A percentile compares a stretch with the other conserved stretches of the same genome.
phyloP scores from a whole-genome alignment of 2,113 vertebrate genomes.

The Piliocolobus tephrosceles region DNA sequence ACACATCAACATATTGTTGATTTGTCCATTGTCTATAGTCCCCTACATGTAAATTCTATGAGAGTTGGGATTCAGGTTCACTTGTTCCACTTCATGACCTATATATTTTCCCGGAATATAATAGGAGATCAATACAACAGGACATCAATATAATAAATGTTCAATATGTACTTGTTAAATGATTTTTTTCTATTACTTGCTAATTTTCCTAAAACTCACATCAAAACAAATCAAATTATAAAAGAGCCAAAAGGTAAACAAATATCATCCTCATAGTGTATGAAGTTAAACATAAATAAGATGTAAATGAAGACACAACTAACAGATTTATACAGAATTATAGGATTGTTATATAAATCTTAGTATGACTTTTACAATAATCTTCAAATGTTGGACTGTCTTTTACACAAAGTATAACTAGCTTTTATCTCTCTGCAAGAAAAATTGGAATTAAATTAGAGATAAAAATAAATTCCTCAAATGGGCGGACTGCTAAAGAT shows the following conservation, averaged over 20 bases:
- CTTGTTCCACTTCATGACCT: background rate
- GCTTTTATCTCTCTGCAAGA: background rate
- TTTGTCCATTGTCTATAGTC: background rate
- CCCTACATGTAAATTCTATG: background rate
- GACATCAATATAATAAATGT: background rate
- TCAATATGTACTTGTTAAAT: background rate
- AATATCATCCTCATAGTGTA: background rate
- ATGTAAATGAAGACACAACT: background rate
- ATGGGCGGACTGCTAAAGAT: background rate
- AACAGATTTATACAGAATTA: background rate
- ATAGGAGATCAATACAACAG: background rate
- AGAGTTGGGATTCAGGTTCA: background rate
- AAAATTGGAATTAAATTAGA: background rate
- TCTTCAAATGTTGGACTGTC: background rate
- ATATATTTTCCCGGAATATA: background rate
- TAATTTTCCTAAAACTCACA: background rate
- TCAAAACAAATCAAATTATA: background rate
- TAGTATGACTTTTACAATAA: background rate
- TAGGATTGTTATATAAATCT: background rate
- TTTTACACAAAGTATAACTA: background rate
- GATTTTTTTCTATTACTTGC: background rate
- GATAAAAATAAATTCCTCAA: background rate
- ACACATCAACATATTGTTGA: background rate
- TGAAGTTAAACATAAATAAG: background rate
- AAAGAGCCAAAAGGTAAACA: background rate